phyloP scores from a whole-genome alignment of 2,113 vertebrate species.

The Jaculus jaculus region DNA sequence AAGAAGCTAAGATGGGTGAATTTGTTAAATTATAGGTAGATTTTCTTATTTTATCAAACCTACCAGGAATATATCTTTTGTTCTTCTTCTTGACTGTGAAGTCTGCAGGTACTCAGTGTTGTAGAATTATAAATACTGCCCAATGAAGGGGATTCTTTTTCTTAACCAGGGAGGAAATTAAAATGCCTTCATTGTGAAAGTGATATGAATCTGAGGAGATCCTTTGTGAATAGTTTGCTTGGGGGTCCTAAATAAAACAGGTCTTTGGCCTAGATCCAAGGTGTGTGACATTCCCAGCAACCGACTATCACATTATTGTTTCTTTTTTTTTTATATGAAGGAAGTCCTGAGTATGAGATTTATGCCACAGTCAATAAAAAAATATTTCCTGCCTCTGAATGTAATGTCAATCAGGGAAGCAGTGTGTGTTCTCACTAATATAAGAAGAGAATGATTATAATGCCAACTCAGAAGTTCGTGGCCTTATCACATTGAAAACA shows the following conservation, averaged over 20 bases:
- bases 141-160: background rate
- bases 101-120: background rate
- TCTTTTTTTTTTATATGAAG: conserved; percentile 55
- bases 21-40: background rate
- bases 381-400: conserved; percentile 51
- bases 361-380: conserved; percentile 60
- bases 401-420: conserved; percentile 39
- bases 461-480: conserved; percentile 13
- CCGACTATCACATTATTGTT: conserved; percentile 47
- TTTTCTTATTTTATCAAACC: background rate
- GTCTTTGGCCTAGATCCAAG: conserved; percentile 34
- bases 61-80: background rate
- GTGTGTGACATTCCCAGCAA: conserved; percentile 45
- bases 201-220: conserved; percentile 22
- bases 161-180: background rate
- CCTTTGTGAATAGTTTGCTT: conserved; percentile 28
- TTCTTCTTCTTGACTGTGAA: background rate
- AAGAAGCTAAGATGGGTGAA: background rate
- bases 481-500: background rate
- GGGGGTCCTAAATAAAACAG: conserved; percentile 13
- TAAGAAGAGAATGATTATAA: background rate
- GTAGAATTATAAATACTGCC: background rate
- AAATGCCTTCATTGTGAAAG: conserved; percentile 2
- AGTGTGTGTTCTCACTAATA: conserved; percentile 9
- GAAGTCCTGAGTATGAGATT: conserved; percentile 39